Percentiles rank a stretch among this genome's conserved stretches.
Conservation (phyloP, 1,140 invertebrate species). For the Helicoverpa zea region DNA sequence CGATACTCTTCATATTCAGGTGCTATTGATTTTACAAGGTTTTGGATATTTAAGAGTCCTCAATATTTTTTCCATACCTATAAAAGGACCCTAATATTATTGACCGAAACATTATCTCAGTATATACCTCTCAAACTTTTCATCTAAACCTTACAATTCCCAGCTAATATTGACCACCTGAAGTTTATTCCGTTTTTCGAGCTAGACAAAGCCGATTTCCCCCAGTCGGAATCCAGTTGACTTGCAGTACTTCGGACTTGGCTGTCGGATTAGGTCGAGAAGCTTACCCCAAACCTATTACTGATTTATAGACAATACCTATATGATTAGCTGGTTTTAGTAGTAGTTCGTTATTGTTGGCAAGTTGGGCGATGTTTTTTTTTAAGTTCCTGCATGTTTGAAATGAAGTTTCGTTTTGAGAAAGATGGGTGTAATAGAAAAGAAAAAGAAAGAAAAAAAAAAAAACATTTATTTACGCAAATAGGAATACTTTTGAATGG, state of each 20-base stretch:
- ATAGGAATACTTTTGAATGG: too few relatives aligned
- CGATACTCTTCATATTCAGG: too few relatives aligned
- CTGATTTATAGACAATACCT: slow-evolving; percentile 54
- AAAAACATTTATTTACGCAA: too few relatives aligned
- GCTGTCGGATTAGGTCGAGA: slow-evolving; percentile 22
- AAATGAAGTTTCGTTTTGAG: too few relatives aligned
- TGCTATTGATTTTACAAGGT: too few relatives aligned
- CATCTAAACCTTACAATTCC: background rate
- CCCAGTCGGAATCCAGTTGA: slow-evolving; percentile 25
- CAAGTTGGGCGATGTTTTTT: too few relatives aligned
- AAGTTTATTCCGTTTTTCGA: slow-evolving; percentile 43
- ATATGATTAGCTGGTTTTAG: slow-evolving; percentile 65
- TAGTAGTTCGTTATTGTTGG: too few relatives aligned
- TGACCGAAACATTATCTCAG: background rate
- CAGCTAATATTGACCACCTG: slow-evolving; percentile 46
- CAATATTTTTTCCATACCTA: too few relatives aligned
- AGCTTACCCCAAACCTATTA: slow-evolving; percentile 36
- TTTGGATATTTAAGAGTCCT: too few relatives aligned
- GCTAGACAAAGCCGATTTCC: slow-evolving; percentile 41
- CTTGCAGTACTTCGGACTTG: slow-evolving; percentile 13
- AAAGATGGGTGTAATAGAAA: too few relatives aligned
- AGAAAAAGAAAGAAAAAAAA: too few relatives aligned
- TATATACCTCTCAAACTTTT: background rate
- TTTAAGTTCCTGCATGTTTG: too few relatives aligned
- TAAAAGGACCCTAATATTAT: background rate